Base-by-base conservation (phyloP, 2,888 invertebrate species). In the Heliconius cydno region DNA sequence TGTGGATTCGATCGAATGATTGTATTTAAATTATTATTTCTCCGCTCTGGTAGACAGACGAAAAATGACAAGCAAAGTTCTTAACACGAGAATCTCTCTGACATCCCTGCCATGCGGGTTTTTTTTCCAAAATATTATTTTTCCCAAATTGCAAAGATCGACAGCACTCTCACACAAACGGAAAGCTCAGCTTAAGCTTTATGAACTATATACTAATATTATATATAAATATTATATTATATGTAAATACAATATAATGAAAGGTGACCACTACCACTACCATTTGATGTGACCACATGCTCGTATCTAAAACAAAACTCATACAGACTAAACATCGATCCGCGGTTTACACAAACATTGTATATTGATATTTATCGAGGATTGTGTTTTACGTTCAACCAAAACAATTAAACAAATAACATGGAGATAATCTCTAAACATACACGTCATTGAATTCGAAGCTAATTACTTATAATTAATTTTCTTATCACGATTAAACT, bases 381-480 rank as follows among this genome's bases (percentile, higher is more conserved):
- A 30, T 72, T 72, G 28, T 72, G 28, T 72, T 52, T 57, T 30
- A 60, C 73, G 15, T 60, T 34, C 60, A 73, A 73, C n/a, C 73
- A 73, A 73, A 73, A 73, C 73, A 73, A 30, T 2, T 12, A 34
- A 25, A 70, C 70, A 41, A 46, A 41, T 70, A 41, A 70, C 41
- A 70, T 41, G 13, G 1, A 25, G 70, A 70, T 70, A 46, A 7
- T 70, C 41, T 70, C 41, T 70, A 70, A 70, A 70, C 70, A 70
- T 25, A 70, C 41, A 57, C 34, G 25, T 34, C 73, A 60, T n/a
- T 34, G n/a, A 73, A 73, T 73, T 60, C 34, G 9, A 25, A 73
- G 34, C 15, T 60, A 73, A 60, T 57, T 13, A 19, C n/a, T 34
- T 25, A 22, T 52, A 28, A 71, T 71, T 19, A 71, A 5, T 46